Conservation (phyloP, 2,113 vertebrate species). For the Glaucomys volans region DNA sequence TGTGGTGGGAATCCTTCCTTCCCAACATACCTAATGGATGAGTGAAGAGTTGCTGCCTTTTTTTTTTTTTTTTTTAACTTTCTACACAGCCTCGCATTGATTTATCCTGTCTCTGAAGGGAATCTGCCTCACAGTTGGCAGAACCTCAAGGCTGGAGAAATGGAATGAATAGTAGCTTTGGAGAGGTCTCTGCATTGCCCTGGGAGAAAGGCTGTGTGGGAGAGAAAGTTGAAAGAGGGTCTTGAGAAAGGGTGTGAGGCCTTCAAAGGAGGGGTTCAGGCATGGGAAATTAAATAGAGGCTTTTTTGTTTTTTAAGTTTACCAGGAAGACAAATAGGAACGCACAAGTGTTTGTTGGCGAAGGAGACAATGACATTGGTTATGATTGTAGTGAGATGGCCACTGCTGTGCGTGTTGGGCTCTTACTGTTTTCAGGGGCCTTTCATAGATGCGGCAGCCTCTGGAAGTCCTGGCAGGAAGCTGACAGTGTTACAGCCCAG, state of each 20-base stretch:
- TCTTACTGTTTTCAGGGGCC: not conserved
- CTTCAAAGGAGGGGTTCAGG: slow-evolving; percentile 56
- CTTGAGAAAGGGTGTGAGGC: slow-evolving; percentile 48
- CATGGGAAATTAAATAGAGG: slow-evolving; percentile 34
- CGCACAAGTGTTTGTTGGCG: not conserved
- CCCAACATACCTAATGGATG: not conserved
- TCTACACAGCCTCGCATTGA: slow-evolving; percentile 62
- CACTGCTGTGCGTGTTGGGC: not conserved
- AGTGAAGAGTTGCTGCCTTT: slow-evolving; percentile 9
- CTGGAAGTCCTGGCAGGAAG: not conserved
- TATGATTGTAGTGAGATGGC: not conserved
- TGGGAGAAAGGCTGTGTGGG: slow-evolving; percentile 62
- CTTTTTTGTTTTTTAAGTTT: not conserved
- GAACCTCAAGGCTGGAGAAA: slow-evolving; percentile 60
- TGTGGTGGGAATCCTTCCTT: not conserved
- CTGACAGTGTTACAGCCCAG: not conserved
- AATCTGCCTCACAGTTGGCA: slow-evolving; percentile 51
- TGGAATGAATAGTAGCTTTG: slow-evolving; percentile 51
- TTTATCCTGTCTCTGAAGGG: slow-evolving; percentile 55
- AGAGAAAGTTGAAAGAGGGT: slow-evolving; percentile 60
- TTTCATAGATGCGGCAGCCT: not conserved
- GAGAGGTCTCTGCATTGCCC: slow-evolving; percentile 32
- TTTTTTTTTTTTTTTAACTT: not conserved
- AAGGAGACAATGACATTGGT: not conserved
- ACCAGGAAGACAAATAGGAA: slow-evolving; percentile 20